A percentile compares a stretch with the other conserved stretches of the same genome.
Conservation (phyloP, 2,797 vertebrate species). For the Eulemur albifrons region DNA sequence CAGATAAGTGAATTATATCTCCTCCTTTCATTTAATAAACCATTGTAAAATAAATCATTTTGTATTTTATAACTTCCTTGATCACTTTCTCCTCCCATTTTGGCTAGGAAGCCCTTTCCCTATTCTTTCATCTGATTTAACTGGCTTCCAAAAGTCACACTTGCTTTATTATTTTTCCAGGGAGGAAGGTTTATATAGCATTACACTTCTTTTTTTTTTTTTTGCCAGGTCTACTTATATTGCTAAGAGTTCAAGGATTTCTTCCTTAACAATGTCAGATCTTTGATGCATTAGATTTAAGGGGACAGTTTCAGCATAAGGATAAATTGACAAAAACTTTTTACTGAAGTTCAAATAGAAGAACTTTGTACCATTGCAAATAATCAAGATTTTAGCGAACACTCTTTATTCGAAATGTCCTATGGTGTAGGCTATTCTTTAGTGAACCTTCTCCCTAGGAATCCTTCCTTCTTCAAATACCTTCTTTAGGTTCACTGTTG, state of each 20-base stretch:
- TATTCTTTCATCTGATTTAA: neutral
- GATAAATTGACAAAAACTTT: constrained; percentile 66
- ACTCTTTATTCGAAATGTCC: constrained; percentile 47
- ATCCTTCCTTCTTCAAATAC: constrained; percentile 63
- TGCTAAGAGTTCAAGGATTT: constrained; percentile 63
- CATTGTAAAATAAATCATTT: constrained; percentile 27
- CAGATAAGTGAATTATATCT: neutral
- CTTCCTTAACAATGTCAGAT: constrained; percentile 58
- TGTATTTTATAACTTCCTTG: constrained; percentile 44
- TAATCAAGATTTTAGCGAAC: constrained; percentile 50
- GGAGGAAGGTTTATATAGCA: neutral
- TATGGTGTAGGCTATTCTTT: constrained; percentile 40
- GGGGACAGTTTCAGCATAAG: constrained; percentile 28
- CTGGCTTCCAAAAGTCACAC: constrained; percentile 2
- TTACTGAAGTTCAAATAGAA: constrained; percentile 67
- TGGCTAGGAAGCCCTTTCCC: neutral
- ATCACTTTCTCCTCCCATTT: neutral
- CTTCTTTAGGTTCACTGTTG: constrained; percentile 45
- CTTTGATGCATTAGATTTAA: constrained; percentile 67
- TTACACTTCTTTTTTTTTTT: neutral
- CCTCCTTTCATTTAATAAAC: constrained; percentile 36
- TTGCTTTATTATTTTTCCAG: constrained; percentile 17
- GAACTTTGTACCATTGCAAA: constrained; percentile 66
- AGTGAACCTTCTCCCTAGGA: constrained; percentile 61
- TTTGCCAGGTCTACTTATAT: neutral